Base-by-base conservation (phyloP, 2,797 vertebrate genomes). In the Momotus momota region DNA sequence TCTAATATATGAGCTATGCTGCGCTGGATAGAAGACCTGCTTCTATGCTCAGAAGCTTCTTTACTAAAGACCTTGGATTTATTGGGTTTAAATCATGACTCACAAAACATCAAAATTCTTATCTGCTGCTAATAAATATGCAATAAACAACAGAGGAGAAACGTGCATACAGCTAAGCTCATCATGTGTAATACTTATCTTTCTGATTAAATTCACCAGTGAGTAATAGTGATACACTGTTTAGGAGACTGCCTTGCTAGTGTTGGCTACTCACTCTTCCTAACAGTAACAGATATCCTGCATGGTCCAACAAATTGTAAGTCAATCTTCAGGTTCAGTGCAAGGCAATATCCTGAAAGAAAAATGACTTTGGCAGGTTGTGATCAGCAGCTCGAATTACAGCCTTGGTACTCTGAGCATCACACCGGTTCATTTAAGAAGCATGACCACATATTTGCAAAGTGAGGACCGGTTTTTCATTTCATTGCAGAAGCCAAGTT, bases 341-440 rank as follows among this genome's bases (percentile, higher is more conserved):
- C 89, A 97, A 97, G 71, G 40, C 72, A 97, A 97, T 95, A 97
- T 90, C 94, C 94, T 96, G 93, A 96, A 96, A 95, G 93, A 97
- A 97, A 93, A 95, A 94, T 81, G 5, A 88, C 96, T 98, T 97
- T 96, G 94, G 92, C 96, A 86, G 88, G 97, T 96, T 96, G 91
- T 89, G 97, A 92, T 86, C 95, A 91, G 88, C 92, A 94, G 94
- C 94, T 93, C 94, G 71, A 89, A 83, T 96, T 97, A 92, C 95
- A 91, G 86, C 8, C 86, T 74, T 75, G 86, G 86, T 91, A 65
- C 70, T 73, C 93, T 29, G 41, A 90, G 75, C 84, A 82, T 81
- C 85, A 87, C 79, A 65, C 65, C 7, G 40, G 70, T 96, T 84
- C 94, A 65, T 92, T 94, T 94, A 93, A 94, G 93, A 91, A 94